These are phyloP conservation scores for Nephrotoma appendiculata DNA, from an alignment of 2,888 invertebrate genomes.

Conservation along the genomic window DNA sequence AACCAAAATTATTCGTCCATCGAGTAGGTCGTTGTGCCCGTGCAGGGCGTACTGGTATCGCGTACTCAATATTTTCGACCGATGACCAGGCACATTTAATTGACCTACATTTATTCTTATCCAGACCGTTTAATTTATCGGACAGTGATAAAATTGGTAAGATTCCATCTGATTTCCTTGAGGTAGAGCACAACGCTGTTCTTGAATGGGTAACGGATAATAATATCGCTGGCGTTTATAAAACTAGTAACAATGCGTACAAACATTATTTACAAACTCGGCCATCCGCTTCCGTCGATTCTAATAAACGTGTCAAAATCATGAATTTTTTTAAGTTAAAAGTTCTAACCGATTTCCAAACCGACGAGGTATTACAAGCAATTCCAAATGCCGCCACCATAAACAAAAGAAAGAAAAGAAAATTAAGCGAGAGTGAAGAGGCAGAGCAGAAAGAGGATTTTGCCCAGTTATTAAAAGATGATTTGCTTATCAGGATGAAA, in stretches of 20 bases:
- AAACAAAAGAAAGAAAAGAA: neutral
- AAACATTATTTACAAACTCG: slow-evolving; percentile 79
- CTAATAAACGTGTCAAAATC: slow-evolving; percentile 71
- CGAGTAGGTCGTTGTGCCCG: slow-evolving; percentile 93
- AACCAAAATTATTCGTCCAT: slow-evolving; percentile 94
- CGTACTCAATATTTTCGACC: slow-evolving; percentile 76
- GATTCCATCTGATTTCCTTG: slow-evolving; percentile 66
- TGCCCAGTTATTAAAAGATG: slow-evolving; percentile 20
- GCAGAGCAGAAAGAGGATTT: slow-evolving; percentile 20
- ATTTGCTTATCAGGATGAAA: slow-evolving; percentile 26
- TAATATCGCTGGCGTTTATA: slow-evolving; percentile 57
- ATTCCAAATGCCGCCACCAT: neutral
- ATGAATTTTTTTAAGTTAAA: slow-evolving; percentile 48
- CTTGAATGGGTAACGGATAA: slow-evolving; percentile 55
- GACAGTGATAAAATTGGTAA: slow-evolving; percentile 40
- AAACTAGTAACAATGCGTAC: slow-evolving; percentile 78
- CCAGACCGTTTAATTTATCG: slow-evolving; percentile 44
- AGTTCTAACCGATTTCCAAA: slow-evolving; percentile 21
- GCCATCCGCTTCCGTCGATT: slow-evolving; percentile 78
- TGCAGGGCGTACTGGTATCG: slow-evolving; percentile 82
- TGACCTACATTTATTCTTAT: slow-evolving; percentile 91
- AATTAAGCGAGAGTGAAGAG: slow-evolving; percentile 12
- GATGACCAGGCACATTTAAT: slow-evolving; percentile 87
- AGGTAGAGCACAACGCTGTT: slow-evolving; percentile 68
- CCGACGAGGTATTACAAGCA: neutral